Evolutionary conservation across 1,140 invertebrate genomes (phyloP).

Genomic region (Drosophila albomicans): DNA sequence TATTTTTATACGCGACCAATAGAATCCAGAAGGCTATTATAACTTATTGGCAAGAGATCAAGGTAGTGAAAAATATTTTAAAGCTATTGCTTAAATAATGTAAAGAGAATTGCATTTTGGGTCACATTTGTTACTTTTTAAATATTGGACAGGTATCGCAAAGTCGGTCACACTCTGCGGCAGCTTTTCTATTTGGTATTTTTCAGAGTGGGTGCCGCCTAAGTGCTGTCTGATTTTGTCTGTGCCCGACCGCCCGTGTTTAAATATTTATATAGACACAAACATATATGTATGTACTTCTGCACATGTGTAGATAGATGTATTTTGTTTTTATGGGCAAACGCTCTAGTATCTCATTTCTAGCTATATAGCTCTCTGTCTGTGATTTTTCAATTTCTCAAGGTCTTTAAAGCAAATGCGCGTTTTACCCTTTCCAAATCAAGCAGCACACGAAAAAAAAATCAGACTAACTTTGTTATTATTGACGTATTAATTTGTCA

Average conservation of each 20-base stretch:
- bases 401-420: conserved; percentile 66
- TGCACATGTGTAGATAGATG: conserved; percentile 8
- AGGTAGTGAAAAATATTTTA: not conserved
- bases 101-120: too few species aligned
- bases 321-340: conserved; percentile 76
- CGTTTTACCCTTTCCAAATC: conserved; percentile 45
- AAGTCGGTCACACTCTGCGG: too few species aligned
- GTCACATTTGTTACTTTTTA: too few species aligned
- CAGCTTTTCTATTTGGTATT: conserved; percentile 7
- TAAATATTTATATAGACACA: conserved; percentile 71
- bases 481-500: conserved; percentile 38
- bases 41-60: too few species aligned
- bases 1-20: not conserved
- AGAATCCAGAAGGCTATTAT: too few species aligned
- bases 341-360: conserved; percentile 78
- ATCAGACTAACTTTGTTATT: conserved; percentile 41
- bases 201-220: conserved; percentile 75
- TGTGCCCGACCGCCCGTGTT: conserved; percentile 52
- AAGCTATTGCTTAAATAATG: not conserved
- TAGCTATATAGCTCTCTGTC: conserved; percentile 42
- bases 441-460: conserved; percentile 31
- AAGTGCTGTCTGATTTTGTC: conserved; percentile 64
- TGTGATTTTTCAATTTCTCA: conserved; percentile 77
- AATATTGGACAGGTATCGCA: too few species aligned
- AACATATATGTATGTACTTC: conserved; percentile 11